A percentile compares a stretch with the other conserved stretches of the same genome.
phyloP scores from a whole-genome alignment of 2,797 vertebrate genomes.

The Galago senegalensis region DNA sequence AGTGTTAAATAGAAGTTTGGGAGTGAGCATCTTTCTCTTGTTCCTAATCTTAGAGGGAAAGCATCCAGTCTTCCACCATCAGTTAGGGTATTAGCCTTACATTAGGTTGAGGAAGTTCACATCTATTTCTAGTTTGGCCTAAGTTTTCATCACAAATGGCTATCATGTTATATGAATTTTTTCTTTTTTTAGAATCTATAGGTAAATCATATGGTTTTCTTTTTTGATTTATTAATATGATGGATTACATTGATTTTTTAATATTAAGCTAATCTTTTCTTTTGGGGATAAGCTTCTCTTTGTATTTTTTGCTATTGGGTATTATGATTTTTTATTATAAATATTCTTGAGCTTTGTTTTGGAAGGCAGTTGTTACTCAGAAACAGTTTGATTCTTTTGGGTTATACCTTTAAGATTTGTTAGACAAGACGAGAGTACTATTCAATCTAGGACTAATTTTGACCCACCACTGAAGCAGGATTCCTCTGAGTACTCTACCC shows the following conservation, averaged over 20 bases:
- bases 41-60: background rate
- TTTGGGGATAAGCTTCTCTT: background rate
- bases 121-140: background rate
- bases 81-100: background rate
- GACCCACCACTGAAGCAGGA: background rate
- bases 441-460: background rate
- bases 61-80: background rate
- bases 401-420: conserved; percentile 1
- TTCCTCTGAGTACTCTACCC: background rate
- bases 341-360: conserved; percentile 37
- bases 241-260: background rate
- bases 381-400: conserved; percentile 39
- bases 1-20: background rate
- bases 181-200: background rate
- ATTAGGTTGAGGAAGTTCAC: background rate
- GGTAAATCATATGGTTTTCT: background rate
- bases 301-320: conserved; percentile 27
- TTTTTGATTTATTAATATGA: conserved; percentile 3
- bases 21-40: background rate
- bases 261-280: conserved; percentile 12
- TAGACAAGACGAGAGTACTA: background rate
- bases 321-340: conserved; percentile 12
- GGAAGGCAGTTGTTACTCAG: conserved; percentile 24
- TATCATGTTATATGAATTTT: background rate
- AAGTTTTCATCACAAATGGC: conserved; percentile 4